Evolutionary conservation across 2,888 invertebrate genomes (phyloP).

Genomic region (Macrophya alboannulata): DNA sequence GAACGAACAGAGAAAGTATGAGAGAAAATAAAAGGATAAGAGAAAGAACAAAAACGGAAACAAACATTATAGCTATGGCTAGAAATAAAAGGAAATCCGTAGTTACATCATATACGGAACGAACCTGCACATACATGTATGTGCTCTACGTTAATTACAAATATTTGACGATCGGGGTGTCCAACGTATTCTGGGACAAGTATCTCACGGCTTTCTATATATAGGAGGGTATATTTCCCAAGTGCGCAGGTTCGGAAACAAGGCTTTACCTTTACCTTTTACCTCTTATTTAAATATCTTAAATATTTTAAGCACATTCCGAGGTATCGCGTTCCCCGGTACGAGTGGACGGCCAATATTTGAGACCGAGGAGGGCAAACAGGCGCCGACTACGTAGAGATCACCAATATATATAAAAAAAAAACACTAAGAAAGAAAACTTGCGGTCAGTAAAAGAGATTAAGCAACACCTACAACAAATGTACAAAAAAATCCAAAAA

Average conservation of each 20-base stretch:
- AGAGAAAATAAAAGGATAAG: neutral
- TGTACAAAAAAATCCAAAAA: neutral
- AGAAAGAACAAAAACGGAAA: neutral
- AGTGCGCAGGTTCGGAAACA: neutral
- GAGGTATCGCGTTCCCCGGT: slow-evolving; percentile 66
- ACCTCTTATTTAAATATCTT: slow-evolving; percentile 73
- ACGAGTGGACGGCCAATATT: slow-evolving; percentile 74
- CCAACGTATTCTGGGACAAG: slow-evolving; percentile 40
- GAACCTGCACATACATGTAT: neutral
- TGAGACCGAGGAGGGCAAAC: slow-evolving; percentile 61
- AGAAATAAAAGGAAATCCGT: neutral
- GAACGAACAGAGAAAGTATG: neutral
- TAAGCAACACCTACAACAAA: slow-evolving; percentile 17
- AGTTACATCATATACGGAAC: neutral
- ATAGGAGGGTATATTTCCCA: neutral
- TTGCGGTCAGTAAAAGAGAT: slow-evolving; percentile 1
- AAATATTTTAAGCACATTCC: slow-evolving; percentile 74
- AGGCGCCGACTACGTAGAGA: slow-evolving; percentile 60
- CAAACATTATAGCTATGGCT: neutral
- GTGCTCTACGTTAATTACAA: slow-evolving; percentile 30
- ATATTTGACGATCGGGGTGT: slow-evolving; percentile 43
- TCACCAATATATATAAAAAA: slow-evolving; percentile 46
- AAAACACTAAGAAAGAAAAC: too few relatives aligned
- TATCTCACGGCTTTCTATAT: slow-evolving; percentile 3
- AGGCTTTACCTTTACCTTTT: slow-evolving; percentile 4